Evolutionary conservation across 2,113 vertebrate genomes (phyloP), one percentile per base, ranked within the genome.

Genomic region (Reinhardtius hippoglossoides): DNA sequence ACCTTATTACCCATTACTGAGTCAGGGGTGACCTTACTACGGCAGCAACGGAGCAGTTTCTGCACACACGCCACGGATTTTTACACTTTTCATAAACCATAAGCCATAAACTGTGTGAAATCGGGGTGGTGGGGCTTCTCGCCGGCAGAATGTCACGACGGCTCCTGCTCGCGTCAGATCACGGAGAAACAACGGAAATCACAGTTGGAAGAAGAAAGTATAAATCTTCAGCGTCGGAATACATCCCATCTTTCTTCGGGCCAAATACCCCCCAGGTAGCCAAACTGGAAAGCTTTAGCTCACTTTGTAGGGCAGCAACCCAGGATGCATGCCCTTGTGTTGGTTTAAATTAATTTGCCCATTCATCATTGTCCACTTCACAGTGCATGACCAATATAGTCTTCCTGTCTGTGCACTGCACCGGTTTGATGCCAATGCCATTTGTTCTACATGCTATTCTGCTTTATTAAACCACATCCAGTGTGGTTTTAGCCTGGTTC

Each of bases 351-450:
- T 20, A 50, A 18, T 50, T 50, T 18, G 48, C 48, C 48, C 48
- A 84, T 80, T 87, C 67, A 87, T 87, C 79, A 71, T 71, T 76
- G 65, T 82, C 71, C 60, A 35, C 72, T 76, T 67, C 60, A 55
- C 37, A 57, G 63, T 64, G 35, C 78, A 62, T 14, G 46, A 26
- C 52, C 72, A 46, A 23, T 57, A 27, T 24, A 60, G 31, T 20
- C 48, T n/a, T 50, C 18, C 48, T 50, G 48, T 50, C 31, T 31
- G 6, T 31, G 31, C 31, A 50, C 42, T 58, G 31, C 23, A 48
- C 58, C 54, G 44, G 67, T 77, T 69, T 72, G 55, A 67, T 66
- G 59, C 24, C 71, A 71, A 12, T 50, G 18, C 18, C 18, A n/a
- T 16, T 68, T 62, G 5, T n/a, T 5, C n/a, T 24, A 56, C 61